Evolutionary conservation across 1,140 invertebrate genomes (phyloP).

Genomic region (Archivesica marissinica): DNA sequence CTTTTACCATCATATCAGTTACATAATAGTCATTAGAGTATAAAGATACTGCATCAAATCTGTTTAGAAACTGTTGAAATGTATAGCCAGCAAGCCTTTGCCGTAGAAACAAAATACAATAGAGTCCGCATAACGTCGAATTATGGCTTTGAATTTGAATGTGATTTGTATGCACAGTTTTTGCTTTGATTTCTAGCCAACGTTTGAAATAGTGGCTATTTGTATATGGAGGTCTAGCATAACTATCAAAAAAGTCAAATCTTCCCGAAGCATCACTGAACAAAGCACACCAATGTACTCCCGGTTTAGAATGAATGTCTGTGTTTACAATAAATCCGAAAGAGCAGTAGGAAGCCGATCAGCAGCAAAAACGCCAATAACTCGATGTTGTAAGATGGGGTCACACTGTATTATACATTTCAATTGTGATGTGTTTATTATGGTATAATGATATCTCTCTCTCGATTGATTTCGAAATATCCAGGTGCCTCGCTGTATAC

Average conservation of each 20-base stretch:
- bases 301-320: constrained; percentile 7
- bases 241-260: constrained; percentile 55
- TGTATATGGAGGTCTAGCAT: constrained; percentile 24
- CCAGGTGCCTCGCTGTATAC: too few species aligned
- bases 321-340: constrained; percentile 13
- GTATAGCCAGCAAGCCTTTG: constrained; percentile 13
- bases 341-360: neutral
- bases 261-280: neutral
- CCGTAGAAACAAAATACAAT: constrained; percentile 32
- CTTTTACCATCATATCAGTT: constrained; percentile 1
- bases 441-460: too few species aligned
- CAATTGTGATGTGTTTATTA: constrained; percentile 32
- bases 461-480: too few species aligned
- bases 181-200: neutral
- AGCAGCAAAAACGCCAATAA: neutral
- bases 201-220: constrained; percentile 26
- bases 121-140: constrained; percentile 24
- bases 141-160: constrained; percentile 17
- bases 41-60: neutral
- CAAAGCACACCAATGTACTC: neutral
- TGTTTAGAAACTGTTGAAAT: neutral
- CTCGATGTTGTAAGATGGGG: constrained; percentile 13
- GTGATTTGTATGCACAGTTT: neutral
- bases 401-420: constrained; percentile 30
- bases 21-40: neutral